Percentiles rank a stretch among this genome's conserved stretches.
phyloP scores from a whole-genome alignment of 2,113 vertebrate genomes.

The Eulacestoma nigropectus region DNA sequence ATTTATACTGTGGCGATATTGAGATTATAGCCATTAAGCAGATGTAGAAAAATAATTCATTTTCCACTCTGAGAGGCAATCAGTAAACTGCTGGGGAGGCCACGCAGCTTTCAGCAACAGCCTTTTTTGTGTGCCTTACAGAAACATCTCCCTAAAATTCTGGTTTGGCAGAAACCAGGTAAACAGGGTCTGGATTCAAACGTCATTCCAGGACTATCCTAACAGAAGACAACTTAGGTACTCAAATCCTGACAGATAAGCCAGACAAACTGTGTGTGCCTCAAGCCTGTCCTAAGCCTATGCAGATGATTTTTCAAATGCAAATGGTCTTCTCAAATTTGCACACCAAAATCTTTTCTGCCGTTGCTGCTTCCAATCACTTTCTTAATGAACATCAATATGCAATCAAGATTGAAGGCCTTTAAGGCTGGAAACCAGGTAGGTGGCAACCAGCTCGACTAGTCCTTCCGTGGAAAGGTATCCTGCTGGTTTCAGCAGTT shows the following conservation, averaged over 20 bases:
- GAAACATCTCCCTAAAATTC: neutral
- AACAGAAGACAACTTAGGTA: neutral
- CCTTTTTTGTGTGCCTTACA: neutral
- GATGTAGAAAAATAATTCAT: neutral
- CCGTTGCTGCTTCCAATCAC: conserved; percentile 1
- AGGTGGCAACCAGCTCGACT: conserved; percentile 47
- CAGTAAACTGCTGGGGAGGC: neutral
- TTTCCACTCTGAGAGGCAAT: neutral
- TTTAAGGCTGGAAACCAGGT: conserved; percentile 28
- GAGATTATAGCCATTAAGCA: neutral
- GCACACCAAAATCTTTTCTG: conserved; percentile 26
- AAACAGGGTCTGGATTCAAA: neutral
- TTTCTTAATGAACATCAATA: conserved; percentile 16
- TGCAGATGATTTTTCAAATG: neutral
- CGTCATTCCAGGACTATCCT: neutral
- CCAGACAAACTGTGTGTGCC: neutral
- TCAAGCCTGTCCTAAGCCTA: neutral
- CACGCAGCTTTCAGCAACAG: neutral
- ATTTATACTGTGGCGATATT: neutral
- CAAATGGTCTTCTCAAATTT: conserved; percentile 28
- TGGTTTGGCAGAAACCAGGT: neutral
- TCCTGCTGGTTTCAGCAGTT: conserved; percentile 29
- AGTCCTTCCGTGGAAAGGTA: neutral
- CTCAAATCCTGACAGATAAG: neutral
- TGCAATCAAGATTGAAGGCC: conserved; percentile 32